Evolutionary conservation across 1,140 invertebrate species (phyloP), one percentile per base, ranked within the genome.

Genomic region (Papilio polytes): DNA sequence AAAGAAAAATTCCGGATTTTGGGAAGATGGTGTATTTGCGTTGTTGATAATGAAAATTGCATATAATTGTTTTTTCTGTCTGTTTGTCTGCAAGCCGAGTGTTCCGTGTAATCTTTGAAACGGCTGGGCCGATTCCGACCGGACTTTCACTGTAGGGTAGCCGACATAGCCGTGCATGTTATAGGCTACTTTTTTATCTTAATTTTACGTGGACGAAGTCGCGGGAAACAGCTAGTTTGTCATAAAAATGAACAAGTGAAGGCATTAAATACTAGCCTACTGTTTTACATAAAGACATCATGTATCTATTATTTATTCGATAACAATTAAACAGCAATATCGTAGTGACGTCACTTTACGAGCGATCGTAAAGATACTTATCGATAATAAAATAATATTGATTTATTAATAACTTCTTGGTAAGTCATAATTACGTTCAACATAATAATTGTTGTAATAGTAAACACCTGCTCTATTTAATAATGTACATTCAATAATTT

Each of bases 301-400:
- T 31, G 13, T 36, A 36, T 70, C 12, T 70, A 31, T 70, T 70
- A 70, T 70, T 31, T 70, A 70, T 36, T 70, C 26, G 63, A 36
- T 36, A 36, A 70, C 22, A 70, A 18, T 70, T 31, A 36, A 70
- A 70, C 3, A 10, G 13, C 26, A 70, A 70, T 70, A 36, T 15
- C 22, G 63, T 70, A 31, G 63, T 70, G 63, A 70, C 63, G 63
- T 70, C 63, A 70, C 63, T 70, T 70, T 70, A 70, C 26, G 63
- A 70, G 26, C 18, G 53, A 56, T 70, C 63, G 26, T 70, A 31
- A 70, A 36, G 12, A 70, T 31, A 26, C 63, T 70, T 70, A 70
- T 70, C 63, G 63, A 70, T 26, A 26, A 70, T 70, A 70, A 70
- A 70, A 70, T 26, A 26, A 63, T 63, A 22, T 63, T 63, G 59